Conservation (phyloP, 2,888 invertebrate species). For the Epinotia demarniana region DNA sequence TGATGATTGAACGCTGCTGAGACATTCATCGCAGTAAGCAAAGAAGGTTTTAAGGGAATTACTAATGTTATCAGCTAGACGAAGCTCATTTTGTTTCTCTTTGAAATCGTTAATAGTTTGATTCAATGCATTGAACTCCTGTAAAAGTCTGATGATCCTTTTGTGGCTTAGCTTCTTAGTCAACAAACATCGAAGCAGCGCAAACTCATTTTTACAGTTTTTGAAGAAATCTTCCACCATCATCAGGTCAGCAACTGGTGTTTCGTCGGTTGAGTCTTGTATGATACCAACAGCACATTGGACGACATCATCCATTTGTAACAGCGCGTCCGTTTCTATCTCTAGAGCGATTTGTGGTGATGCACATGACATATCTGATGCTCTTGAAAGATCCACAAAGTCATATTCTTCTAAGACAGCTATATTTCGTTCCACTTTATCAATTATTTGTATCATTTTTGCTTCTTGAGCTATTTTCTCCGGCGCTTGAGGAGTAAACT, state of each 20-base stretch:
- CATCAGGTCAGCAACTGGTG: conserved; percentile 62
- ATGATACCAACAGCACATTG: conserved; percentile 65
- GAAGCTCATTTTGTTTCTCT: conserved; percentile 54
- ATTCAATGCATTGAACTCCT: conserved; percentile 67
- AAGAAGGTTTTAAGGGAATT: conserved; percentile 61
- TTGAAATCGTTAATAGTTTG: conserved; percentile 63
- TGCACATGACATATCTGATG: conserved; percentile 62
- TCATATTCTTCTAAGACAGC: conserved; percentile 72
- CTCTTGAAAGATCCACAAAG: conserved; percentile 68
- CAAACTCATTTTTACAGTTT: conserved; percentile 68
- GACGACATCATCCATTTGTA: conserved; percentile 64
- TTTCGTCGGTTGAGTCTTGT: conserved; percentile 61
- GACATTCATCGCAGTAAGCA: conserved; percentile 60
- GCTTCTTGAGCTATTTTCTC: conserved; percentile 63
- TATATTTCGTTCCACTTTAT: conserved; percentile 70
- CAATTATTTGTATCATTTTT: conserved; percentile 67
- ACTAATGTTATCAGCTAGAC: conserved; percentile 59
- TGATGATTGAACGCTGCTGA: conserved; percentile 60
- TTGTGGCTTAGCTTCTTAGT: conserved; percentile 66
- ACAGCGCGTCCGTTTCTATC: conserved; percentile 64
- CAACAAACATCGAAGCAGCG: conserved; percentile 64
- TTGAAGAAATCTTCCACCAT: conserved; percentile 69
- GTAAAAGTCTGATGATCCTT: conserved; percentile 69
- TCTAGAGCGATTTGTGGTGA: conserved; percentile 63
- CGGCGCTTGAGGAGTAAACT: conserved; percentile 60